Evolutionary conservation across 2,797 vertebrate species (phyloP).

Genomic region (Sciurus carolinensis): DNA sequence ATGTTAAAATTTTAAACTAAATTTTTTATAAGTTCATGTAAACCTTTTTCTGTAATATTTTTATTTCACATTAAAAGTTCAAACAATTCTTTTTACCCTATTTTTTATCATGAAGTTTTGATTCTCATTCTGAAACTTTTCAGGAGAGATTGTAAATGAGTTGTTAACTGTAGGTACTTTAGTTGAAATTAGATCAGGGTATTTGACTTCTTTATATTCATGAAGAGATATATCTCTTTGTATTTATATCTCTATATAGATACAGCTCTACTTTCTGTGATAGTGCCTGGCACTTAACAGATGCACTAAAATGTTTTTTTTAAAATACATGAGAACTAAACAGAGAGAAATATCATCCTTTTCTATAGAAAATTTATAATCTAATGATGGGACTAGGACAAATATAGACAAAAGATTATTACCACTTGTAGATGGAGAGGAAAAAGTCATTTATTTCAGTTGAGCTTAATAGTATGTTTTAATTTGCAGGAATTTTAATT

Average conservation of each 20-base stretch:
- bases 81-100: background rate
- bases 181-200: background rate
- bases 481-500: slow-evolving; percentile 30
- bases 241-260: background rate
- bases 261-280: background rate
- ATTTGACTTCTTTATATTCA: slow-evolving; percentile 35
- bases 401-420: background rate
- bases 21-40: background rate
- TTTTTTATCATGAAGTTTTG: background rate
- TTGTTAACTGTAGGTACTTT: background rate
- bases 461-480: slow-evolving; percentile 25
- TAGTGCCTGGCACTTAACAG: background rate
- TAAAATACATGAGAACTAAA: slow-evolving; percentile 2
- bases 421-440: background rate
- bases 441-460: slow-evolving; percentile 46
- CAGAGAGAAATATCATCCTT: background rate
- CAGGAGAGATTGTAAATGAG: background rate
- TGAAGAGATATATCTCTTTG: background rate
- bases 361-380: slow-evolving; percentile 33
- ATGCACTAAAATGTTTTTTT: background rate
- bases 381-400: background rate
- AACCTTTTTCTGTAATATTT: slow-evolving; percentile 8
- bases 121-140: slow-evolving; percentile 29
- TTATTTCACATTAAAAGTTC: slow-evolving; percentile 10
- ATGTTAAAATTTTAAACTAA: slow-evolving; percentile 28